Base-by-base conservation (phyloP, 1,140 invertebrate genomes). In the Drosophila repleta region DNA sequence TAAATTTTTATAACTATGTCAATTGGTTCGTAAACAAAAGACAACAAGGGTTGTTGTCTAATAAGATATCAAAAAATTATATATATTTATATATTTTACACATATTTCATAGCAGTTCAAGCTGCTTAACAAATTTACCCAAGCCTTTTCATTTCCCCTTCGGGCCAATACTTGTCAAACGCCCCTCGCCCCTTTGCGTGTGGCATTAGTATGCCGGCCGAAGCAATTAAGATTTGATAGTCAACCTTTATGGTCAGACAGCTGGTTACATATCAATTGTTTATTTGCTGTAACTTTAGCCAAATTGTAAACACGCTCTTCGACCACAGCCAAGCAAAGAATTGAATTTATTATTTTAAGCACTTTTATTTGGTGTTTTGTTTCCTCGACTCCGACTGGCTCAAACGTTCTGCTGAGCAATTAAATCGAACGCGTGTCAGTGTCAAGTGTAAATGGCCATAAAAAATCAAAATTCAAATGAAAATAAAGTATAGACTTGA, bases 401-500 rank as follows among this genome's bases (percentile, higher is more conserved):
- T 21, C 51, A 70, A 74, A 72, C 51, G 79, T 81, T 81, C 76
- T 76, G 66, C 21, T 57, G 51, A 43, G 37, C 35, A 72, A 65
- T 65, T 24, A 65, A 64, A 60, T 43, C 43, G 60, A 32, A 29
- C 26, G 58, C 32, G 49, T 64, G 69, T 76, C 78, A 83, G 58
- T 77, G 79, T 72, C 79, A 83, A 78, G 63, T 63, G 52, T 56
- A 62, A 57, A 66, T 21, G 29, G 53, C 43, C 21, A 18, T 26
- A 29, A 45, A 37, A 37, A 45, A 62, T 3, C 2, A 35, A 35
- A 11, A 3, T 3, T 5, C 32, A 13, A 11, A 35, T 35, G 41
- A 18, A 41, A 6, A 35, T 24, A 53, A 8, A 35, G 2, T 13
- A 53, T 77, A 83, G 61, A 78, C 80, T 83, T 83, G 78, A 81